Conservation (phyloP, 2,888 invertebrate genomes). For the Escarpia spicata region DNA sequence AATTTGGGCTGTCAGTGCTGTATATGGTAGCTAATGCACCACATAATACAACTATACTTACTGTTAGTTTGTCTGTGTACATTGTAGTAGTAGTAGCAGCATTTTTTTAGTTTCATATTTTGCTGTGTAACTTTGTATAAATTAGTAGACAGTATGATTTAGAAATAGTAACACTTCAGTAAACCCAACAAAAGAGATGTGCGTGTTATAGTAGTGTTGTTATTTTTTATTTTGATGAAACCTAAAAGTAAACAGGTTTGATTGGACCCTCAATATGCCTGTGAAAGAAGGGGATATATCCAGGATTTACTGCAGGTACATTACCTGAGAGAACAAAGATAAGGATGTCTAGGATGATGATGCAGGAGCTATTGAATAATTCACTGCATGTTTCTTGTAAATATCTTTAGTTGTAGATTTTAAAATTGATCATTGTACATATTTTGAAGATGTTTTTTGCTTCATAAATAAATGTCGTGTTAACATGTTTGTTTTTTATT, state of each 20-base stretch:
- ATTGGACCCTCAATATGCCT: background rate
- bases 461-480: constrained; percentile 8
- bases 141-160: background rate
- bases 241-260: background rate
- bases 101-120: background rate
- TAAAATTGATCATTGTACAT: background rate
- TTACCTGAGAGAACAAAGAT: background rate
- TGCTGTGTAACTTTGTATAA: background rate
- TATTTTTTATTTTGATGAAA: background rate
- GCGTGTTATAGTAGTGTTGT: background rate
- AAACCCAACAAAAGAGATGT: background rate
- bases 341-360: background rate
- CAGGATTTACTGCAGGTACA: background rate
- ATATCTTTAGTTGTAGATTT: background rate
- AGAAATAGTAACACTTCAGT: background rate
- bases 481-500: background rate
- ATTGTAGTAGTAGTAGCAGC: background rate
- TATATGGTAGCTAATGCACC: background rate
- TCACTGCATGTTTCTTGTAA: background rate
- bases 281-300: background rate
- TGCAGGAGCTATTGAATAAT: background rate
- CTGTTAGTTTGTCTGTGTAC: background rate
- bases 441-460: background rate
- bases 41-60: background rate
- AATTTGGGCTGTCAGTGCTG: background rate